Evolutionary conservation across 1,140 invertebrate species (phyloP).

Genomic region (Homarus americanus): DNA sequence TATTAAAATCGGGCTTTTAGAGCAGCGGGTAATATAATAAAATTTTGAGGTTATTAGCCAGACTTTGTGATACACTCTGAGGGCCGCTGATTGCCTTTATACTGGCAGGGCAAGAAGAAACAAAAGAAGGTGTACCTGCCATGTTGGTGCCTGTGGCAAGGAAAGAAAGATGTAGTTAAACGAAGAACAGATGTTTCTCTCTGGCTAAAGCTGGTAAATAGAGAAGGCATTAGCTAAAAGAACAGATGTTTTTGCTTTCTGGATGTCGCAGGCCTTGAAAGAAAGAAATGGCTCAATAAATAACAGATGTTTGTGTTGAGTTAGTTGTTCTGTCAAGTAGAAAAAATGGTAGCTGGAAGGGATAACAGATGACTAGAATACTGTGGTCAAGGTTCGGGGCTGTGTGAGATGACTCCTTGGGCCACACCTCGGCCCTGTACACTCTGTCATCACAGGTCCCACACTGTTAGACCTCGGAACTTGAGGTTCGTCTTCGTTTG

Average conservation of each 20-base stretch:
- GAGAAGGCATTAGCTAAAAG: not conserved
- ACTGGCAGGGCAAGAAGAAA: too few species aligned
- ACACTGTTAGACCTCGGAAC: too few species aligned
- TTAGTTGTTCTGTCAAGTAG: not conserved
- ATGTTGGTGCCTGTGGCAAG: not conserved
- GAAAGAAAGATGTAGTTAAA: too few species aligned
- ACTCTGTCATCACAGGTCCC: too few species aligned
- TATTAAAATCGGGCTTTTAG: not conserved
- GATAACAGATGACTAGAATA: not conserved
- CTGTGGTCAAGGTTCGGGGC: not conserved
- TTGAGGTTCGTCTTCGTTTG: not conserved
- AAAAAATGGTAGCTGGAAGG: not conserved
- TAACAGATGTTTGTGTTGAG: not conserved
- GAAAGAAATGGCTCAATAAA: too few species aligned
- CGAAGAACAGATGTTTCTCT: too few species aligned
- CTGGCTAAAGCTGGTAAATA: not conserved
- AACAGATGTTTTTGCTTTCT: too few species aligned
- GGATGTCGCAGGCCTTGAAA: too few species aligned
- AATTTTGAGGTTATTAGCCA: not conserved
- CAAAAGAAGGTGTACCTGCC: too few species aligned
- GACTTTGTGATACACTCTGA: not conserved
- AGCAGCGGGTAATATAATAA: not conserved
- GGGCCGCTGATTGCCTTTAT: too few species aligned
- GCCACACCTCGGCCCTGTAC: not conserved
- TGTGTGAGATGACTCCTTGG: not conserved